Percentiles rank a stretch among this genome's conserved stretches.
These are phyloP conservation scores for Temnothorax rugatulus DNA, from an alignment of 2,888 invertebrate species.

Conservation along the genomic window DNA sequence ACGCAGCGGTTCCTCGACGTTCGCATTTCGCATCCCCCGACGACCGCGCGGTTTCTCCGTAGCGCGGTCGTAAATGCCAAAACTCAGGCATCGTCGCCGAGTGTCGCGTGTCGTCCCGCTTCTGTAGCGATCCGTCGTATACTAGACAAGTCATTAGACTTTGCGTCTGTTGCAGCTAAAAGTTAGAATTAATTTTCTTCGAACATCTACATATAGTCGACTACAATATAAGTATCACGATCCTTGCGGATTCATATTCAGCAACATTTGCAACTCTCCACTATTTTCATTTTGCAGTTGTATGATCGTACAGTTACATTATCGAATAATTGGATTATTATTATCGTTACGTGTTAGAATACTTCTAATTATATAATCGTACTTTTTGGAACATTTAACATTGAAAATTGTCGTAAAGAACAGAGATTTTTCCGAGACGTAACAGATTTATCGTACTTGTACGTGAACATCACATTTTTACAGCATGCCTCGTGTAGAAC, in stretches of 20 bases:
- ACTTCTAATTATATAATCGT: background rate
- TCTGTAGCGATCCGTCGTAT: background rate
- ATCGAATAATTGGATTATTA: background rate
- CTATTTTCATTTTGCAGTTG: background rate
- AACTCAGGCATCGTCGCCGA: background rate
- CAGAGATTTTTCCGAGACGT: background rate
- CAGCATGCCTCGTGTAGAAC: background rate
- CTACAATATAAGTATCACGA: background rate
- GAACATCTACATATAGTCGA: background rate
- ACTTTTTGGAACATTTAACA: background rate
- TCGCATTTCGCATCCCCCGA: background rate
- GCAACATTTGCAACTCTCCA: background rate
- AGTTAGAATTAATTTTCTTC: background rate
- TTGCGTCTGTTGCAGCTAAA: background rate
- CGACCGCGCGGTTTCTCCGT: background rate
- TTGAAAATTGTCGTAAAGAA: background rate
- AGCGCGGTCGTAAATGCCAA: background rate
- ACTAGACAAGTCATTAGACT: background rate
- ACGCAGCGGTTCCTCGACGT: background rate
- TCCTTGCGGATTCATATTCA: background rate
- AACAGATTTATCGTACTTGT: background rate
- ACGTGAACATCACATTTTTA: background rate
- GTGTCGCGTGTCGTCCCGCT: background rate
- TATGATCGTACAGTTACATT: background rate
- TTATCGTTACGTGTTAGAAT: background rate